Conservation (phyloP, 2,797 vertebrate species). For the Tragelaphus oryx region DNA sequence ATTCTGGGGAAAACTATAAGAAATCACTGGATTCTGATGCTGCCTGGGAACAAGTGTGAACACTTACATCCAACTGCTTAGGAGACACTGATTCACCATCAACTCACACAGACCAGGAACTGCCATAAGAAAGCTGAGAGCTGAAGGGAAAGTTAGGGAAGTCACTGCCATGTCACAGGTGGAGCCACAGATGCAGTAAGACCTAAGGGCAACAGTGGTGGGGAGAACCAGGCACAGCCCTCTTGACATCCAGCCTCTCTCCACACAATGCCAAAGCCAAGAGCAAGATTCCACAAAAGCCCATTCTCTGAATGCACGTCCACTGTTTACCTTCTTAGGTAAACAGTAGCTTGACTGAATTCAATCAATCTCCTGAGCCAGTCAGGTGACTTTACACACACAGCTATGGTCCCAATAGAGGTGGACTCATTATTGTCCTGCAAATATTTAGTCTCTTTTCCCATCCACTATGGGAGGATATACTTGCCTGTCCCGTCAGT, state of each 20-base stretch:
- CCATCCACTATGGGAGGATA: neutral
- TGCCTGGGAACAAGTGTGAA: neutral
- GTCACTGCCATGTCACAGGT: neutral
- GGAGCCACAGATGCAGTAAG: neutral
- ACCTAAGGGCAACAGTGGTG: neutral
- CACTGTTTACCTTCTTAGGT: neutral
- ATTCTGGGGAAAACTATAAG: constrained; percentile 1
- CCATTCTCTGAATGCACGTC: neutral
- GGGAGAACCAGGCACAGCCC: neutral
- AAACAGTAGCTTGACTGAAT: neutral
- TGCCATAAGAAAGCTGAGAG: neutral
- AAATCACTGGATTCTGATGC: constrained; percentile 9
- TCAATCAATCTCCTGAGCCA: neutral
- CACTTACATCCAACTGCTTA: neutral
- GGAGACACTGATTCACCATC: neutral
- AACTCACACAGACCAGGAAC: neutral
- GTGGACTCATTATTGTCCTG: neutral
- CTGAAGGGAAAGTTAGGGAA: neutral
- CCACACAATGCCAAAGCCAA: neutral
- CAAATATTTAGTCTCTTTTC: neutral
- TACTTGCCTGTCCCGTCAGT: neutral
- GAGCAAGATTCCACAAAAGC: neutral
- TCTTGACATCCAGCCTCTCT: neutral
- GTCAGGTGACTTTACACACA: neutral
- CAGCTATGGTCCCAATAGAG: neutral